Conservation (phyloP, 1,140 invertebrate genomes). For the Brachionus rotundiformis region DNA sequence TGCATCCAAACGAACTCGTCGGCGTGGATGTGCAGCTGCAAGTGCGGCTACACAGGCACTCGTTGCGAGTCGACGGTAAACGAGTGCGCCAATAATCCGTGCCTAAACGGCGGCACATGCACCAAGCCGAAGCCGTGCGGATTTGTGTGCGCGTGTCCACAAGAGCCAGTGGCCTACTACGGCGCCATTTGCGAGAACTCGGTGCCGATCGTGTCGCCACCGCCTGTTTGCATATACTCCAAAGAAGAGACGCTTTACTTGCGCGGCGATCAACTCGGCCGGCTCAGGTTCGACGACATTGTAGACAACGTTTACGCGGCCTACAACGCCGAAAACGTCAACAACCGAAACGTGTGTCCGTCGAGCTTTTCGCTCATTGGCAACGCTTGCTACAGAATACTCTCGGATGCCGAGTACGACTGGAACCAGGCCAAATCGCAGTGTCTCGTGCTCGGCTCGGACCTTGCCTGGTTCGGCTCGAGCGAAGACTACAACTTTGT, state of each 20-base stretch:
- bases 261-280: background rate
- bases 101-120: slow-evolving; percentile 72
- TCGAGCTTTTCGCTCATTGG: background rate
- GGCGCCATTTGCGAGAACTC: slow-evolving; percentile 48
- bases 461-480: slow-evolving; percentile 8
- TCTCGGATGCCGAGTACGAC: slow-evolving; percentile 6
- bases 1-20: slow-evolving; percentile 65
- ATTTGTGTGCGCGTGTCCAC: slow-evolving; percentile 49
- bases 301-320: background rate
- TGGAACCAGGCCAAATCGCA: slow-evolving; percentile 49
- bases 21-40: slow-evolving; percentile 37
- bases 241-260: slow-evolving; percentile 32
- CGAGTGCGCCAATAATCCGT: slow-evolving; percentile 84
- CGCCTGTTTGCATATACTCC: slow-evolving; percentile 37
- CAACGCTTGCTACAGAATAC: slow-evolving; percentile 23
- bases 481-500: slow-evolving; percentile 14
- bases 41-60: slow-evolving; percentile 39
- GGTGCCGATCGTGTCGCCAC: slow-evolving; percentile 20
- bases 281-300: slow-evolving; percentile 25
- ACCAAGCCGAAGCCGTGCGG: slow-evolving; percentile 47
- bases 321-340: slow-evolving; percentile 39
- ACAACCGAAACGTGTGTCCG: slow-evolving; percentile 25
- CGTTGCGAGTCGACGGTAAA: slow-evolving; percentile 54
- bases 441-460: background rate
- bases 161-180: slow-evolving; percentile 44